Evolutionary conservation across 1,140 invertebrate species (phyloP), one percentile per base, ranked within the genome.

Genomic region (Colletes gigas): DNA sequence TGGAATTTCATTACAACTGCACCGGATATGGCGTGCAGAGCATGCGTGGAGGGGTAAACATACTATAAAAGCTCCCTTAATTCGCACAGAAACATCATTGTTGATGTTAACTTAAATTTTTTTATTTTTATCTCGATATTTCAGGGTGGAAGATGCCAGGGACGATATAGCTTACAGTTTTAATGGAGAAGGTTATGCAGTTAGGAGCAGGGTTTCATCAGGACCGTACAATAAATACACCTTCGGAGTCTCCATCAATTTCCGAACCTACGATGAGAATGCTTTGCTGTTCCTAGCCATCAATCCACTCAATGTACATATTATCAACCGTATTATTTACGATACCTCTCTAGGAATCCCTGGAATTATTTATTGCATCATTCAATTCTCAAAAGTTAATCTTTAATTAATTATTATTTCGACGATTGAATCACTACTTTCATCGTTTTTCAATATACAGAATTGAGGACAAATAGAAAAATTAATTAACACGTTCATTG

Each of bases 201-300:
- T 96, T 57, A 93, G 96, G 74, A 94, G 93, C 69, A 93, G 95
- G 85, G 94, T 94, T 47, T 94, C 94, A 15, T 94, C 94, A 17
- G 94, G 94, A 75, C 94, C 94, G 1, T 96, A 97, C 88, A 95
- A 96, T 84, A 95, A 95, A 88, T 95, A 96, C 85, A 94, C 95
- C 15, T 97, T 98, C 90, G 96, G 95, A 57, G 94, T 99, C 2
- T 95, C 96, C 17, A 94, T 99, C 63, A 96, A 95, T 81, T 98
- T 99, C 91, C 95, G 95, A 79, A 98, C 97, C 0, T 96, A 96
- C 84, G 98, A 98, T 92, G 96, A 98, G 90, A 96, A 98, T 93
- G 97, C 97, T 3, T 91, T 98, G 8, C 94, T 99, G 0, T 98
- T 99, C 90, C 93, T 98, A 57, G 96, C 97, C 41, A 94, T 96